These are phyloP conservation scores for Cyphomyrmex costatus DNA, from an alignment of 1,140 invertebrate genomes.

Conservation along the genomic window DNA sequence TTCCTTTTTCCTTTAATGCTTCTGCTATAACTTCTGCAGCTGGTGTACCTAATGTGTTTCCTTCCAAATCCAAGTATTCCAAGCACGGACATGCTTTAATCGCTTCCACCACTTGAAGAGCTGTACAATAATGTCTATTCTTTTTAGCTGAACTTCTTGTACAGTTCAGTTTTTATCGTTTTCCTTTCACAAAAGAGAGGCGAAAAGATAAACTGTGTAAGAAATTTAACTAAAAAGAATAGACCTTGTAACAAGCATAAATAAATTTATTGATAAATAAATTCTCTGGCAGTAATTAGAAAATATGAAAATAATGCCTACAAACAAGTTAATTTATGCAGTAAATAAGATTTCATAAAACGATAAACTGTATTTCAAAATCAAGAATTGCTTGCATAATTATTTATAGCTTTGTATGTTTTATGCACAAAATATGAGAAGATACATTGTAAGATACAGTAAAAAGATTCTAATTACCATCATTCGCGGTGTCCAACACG, in stretches of 20 bases:
- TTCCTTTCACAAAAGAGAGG: too few species aligned
- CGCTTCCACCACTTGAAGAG: slow-evolving; percentile 89
- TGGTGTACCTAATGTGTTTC: slow-evolving; percentile 96
- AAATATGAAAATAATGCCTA: slow-evolving; percentile 8
- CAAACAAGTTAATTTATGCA: too few species aligned
- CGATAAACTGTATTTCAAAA: background rate
- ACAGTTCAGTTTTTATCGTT: too few species aligned
- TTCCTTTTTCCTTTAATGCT: slow-evolving; percentile 91
- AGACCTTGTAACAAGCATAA: too few species aligned
- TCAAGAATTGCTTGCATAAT: background rate
- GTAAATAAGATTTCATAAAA: slow-evolving; percentile 13
- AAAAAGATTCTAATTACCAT: slow-evolving; percentile 87
- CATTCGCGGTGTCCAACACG: slow-evolving; percentile 89
- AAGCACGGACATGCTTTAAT: slow-evolving; percentile 89
- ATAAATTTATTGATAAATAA: slow-evolving; percentile 9
- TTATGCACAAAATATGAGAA: background rate
- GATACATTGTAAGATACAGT: background rate
- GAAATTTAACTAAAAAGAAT: too few species aligned
- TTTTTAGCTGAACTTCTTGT: too few species aligned
- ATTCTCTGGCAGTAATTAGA: slow-evolving; percentile 17
- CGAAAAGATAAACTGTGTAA: too few species aligned
- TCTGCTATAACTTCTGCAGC: slow-evolving; percentile 95
- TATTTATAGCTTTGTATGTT: background rate
- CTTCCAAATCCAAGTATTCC: slow-evolving; percentile 94
- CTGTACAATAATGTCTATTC: slow-evolving; percentile 83